Evolutionary conservation across 2,797 vertebrate species (phyloP).

Genomic region (Bucorvus abyssinicus): DNA sequence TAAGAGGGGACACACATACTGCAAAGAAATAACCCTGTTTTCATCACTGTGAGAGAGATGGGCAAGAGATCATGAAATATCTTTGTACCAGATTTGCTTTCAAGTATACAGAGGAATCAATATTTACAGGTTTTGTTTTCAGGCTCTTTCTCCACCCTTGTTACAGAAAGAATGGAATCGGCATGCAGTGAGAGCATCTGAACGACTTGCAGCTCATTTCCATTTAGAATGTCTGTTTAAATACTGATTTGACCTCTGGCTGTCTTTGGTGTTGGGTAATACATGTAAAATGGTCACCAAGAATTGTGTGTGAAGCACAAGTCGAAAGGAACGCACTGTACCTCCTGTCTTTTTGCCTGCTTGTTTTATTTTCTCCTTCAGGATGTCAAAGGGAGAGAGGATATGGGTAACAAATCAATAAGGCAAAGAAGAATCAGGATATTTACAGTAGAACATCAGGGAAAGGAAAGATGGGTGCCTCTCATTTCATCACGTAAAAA

Average conservation of each 20-base stretch:
- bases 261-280: conserved; percentile 46
- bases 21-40: background rate
- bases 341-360: background rate
- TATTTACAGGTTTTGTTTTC: conserved; percentile 55
- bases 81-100: background rate
- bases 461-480: background rate
- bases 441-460: background rate
- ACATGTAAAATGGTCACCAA: conserved; percentile 65
- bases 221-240: conserved; percentile 77
- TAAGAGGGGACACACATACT: background rate
- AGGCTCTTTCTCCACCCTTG: background rate
- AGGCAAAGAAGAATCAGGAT: background rate
- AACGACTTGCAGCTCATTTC: conserved; percentile 69
- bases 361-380: conserved; percentile 20
- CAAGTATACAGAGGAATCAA: conserved; percentile 32
- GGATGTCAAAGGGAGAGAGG: background rate
- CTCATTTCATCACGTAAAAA: conserved; percentile 1
- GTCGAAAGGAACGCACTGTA: conserved; percentile 9
- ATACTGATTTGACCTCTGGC: conserved; percentile 70
- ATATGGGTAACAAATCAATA: conserved; percentile 33
- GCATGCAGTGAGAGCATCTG: conserved; percentile 45
- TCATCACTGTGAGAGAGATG: background rate
- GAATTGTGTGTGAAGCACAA: conserved; percentile 30
- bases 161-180: conserved; percentile 35
- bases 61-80: background rate